Evolutionary conservation across 2,888 invertebrate species (phyloP).

Genomic region (Flexamia atlantica): DNA sequence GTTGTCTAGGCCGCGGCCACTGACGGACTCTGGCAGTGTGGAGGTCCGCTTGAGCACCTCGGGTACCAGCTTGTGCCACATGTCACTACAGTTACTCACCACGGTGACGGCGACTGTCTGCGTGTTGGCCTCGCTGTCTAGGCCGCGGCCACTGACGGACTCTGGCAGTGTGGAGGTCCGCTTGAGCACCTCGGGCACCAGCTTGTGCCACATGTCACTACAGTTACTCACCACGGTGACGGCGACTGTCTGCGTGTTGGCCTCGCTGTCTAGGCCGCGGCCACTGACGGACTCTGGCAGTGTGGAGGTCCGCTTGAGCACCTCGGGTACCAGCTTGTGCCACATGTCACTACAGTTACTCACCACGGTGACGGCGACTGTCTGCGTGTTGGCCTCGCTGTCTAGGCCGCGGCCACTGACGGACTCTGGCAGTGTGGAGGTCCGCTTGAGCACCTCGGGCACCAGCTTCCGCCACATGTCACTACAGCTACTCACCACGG

Average conservation of each 20-base stretch:
- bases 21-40: constrained; percentile 27
- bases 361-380: constrained; percentile 47
- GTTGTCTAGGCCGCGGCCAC: constrained; percentile 31
- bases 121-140: constrained; percentile 14
- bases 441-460: too few relatives aligned
- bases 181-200: too few relatives aligned
- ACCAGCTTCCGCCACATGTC: too few relatives aligned
- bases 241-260: constrained; percentile 24
- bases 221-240: constrained; percentile 47
- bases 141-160: constrained; percentile 2
- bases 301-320: constrained; percentile 28
- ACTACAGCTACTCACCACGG: constrained; percentile 38
- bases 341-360: constrained; percentile 72
- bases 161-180: too few relatives aligned
- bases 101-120: constrained; percentile 15
- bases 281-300: constrained; percentile 37
- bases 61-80: constrained; percentile 72
- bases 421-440: too few relatives aligned
- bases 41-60: constrained; percentile 27
- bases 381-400: constrained; percentile 9
- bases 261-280: constrained; percentile 23
- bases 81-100: constrained; percentile 67
- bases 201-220: too few relatives aligned
- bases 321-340: constrained; percentile 68
- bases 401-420: too few relatives aligned